A percentile compares a stretch with the other conserved stretches of the same genome.
Conservation (phyloP, 2,113 vertebrate genomes). For the Trogon melanurus region DNA sequence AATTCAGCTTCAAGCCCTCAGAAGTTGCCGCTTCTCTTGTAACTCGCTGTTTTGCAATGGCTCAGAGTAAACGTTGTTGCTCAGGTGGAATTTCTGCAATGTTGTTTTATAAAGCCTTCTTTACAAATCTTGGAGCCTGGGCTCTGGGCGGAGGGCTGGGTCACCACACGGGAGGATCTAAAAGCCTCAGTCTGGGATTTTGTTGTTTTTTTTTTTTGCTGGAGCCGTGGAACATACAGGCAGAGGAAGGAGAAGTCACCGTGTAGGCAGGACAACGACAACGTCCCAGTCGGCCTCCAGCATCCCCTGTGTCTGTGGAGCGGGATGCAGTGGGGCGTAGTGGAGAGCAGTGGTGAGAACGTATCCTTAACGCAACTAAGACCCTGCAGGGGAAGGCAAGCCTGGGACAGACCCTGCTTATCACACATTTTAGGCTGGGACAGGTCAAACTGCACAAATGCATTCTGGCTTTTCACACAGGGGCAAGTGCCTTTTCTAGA, state of each 20-base stretch:
- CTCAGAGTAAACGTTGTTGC: neutral
- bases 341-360: neutral
- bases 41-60: neutral
- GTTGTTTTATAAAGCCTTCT: neutral
- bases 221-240: too few species aligned
- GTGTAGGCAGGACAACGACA: neutral
- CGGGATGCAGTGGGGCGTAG: too few species aligned
- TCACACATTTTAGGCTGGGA: neutral
- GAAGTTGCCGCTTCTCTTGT: neutral
- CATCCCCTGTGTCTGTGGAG: neutral
- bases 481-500: neutral
- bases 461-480: neutral
- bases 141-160: fast-evolving
- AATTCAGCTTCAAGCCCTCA: neutral
- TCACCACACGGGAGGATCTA: neutral
- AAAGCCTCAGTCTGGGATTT: fast-evolving
- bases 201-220: neutral
- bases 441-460: neutral
- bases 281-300: neutral
- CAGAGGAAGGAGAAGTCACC: neutral
- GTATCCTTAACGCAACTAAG: neutral
- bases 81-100: neutral
- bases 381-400: neutral
- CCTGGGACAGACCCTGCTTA: neutral
- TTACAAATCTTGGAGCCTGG: neutral